phyloP scores from a whole-genome alignment of 2,113 vertebrate genomes.

The Catharus bicknelli region DNA sequence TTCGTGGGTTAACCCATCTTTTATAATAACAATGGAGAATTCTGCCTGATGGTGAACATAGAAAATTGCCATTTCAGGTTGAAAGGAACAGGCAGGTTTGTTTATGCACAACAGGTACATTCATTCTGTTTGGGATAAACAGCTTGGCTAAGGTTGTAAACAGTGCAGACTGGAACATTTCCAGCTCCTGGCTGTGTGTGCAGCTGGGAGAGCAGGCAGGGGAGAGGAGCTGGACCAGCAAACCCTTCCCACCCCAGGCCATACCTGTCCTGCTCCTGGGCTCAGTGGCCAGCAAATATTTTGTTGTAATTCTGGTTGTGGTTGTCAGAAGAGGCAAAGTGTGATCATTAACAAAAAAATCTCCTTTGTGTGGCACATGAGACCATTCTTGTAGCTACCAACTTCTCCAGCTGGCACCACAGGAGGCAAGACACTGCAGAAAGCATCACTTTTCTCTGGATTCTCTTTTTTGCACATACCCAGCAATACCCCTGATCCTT shows the following conservation, averaged over 20 bases:
- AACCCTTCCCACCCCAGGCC: background rate
- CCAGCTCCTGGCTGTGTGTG: background rate
- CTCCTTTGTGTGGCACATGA: background rate
- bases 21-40: conserved; percentile 52
- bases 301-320: background rate
- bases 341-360: background rate
- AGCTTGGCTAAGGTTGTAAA: background rate
- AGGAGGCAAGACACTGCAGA: background rate
- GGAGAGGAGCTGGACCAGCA: background rate
- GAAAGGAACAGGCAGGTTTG: background rate
- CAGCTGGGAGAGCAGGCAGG: background rate
- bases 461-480: background rate
- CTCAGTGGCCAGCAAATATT: background rate
- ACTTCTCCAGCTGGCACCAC: background rate
- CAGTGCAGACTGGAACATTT: background rate
- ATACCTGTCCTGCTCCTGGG: background rate
- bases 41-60: conserved; percentile 65
- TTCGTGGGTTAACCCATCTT: conserved; percentile 43
- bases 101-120: conserved; percentile 27
- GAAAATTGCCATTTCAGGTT: conserved; percentile 46
- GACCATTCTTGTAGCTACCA: background rate
- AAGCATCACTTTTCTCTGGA: background rate
- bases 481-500: background rate
- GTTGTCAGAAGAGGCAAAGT: background rate
- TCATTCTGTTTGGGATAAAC: background rate